Conservation (phyloP, 2,888 invertebrate species). For the Tanypteryx hageni region DNA sequence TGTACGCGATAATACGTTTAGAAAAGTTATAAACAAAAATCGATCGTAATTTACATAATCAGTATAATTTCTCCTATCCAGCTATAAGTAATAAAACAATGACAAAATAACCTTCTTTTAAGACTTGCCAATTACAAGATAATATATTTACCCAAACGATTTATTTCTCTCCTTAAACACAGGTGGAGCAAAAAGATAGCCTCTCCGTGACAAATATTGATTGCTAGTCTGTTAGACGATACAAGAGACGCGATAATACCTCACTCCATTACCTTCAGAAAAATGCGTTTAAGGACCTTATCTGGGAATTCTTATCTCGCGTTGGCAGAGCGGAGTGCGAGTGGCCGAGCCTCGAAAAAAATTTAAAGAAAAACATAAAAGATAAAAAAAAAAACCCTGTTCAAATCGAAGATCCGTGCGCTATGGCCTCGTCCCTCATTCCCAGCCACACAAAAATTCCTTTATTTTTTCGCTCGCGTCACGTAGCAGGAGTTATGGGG, state of each 20-base stretch:
- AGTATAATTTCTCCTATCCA: too few relatives aligned
- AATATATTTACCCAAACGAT: neutral
- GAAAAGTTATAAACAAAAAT: too few relatives aligned
- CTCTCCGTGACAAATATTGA: slow-evolving; percentile 48
- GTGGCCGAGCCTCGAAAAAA: neutral
- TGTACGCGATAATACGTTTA: too few relatives aligned
- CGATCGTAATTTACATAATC: too few relatives aligned
- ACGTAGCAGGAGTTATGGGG: slow-evolving; percentile 58
- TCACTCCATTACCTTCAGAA: slow-evolving; percentile 50
- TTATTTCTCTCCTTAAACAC: neutral
- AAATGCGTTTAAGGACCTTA: slow-evolving; percentile 60
- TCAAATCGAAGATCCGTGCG: slow-evolving; percentile 60
- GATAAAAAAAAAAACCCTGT: neutral
- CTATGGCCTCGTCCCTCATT: slow-evolving; percentile 41
- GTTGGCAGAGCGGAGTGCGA: neutral
- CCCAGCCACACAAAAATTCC: neutral
- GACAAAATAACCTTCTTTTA: neutral
- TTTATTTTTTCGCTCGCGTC: slow-evolving; percentile 31
- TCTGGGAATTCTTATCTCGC: slow-evolving; percentile 53
- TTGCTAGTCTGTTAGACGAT: slow-evolving; percentile 41
- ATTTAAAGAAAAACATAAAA: neutral
- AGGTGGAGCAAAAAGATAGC: neutral
- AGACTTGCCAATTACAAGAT: slow-evolving; percentile 16
- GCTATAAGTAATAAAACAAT: neutral
- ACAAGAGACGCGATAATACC: slow-evolving; percentile 31